Conservation (phyloP, 2,888 invertebrate species). For the Lamproptera curius region DNA sequence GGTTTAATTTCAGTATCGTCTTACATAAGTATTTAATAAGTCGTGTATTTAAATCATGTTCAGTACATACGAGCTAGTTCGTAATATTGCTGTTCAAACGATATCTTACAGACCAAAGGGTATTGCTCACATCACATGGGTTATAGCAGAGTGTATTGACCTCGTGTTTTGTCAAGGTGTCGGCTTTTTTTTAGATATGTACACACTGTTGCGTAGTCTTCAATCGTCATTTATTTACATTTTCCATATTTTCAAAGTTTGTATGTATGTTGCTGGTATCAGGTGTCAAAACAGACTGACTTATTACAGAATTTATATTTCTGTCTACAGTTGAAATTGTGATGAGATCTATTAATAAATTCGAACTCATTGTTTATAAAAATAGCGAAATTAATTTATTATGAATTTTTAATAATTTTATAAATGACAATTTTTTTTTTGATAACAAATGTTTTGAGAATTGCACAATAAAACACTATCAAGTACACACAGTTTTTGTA, state of each 20-base stretch:
- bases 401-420: too few relatives aligned
- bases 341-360: not conserved
- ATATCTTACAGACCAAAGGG: slow-evolving; percentile 21
- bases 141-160: slow-evolving; percentile 74
- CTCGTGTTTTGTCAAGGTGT: slow-evolving; percentile 79
- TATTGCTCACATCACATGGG: slow-evolving; percentile 68
- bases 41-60: not conserved
- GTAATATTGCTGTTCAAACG: slow-evolving; percentile 22
- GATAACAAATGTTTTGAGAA: too few relatives aligned
- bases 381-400: too few relatives aligned
- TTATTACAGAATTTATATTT: slow-evolving; percentile 8
- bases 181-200: slow-evolving; percentile 75
- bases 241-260: slow-evolving; percentile 20
- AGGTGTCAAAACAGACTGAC: slow-evolving; percentile 19
- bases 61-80: slow-evolving; percentile 2
- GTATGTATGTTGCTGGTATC: slow-evolving; percentile 16
- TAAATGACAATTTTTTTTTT: too few relatives aligned
- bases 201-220: slow-evolving; percentile 68
- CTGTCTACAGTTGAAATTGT: not conserved
- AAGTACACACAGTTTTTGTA: too few relatives aligned
- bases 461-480: too few relatives aligned
- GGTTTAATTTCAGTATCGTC: slow-evolving; percentile 16
- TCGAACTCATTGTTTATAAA: too few relatives aligned
- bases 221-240: slow-evolving; percentile 51
- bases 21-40: slow-evolving; percentile 14